phyloP scores from a whole-genome alignment of 2,888 invertebrate genomes.

The Morpho achilles region DNA sequence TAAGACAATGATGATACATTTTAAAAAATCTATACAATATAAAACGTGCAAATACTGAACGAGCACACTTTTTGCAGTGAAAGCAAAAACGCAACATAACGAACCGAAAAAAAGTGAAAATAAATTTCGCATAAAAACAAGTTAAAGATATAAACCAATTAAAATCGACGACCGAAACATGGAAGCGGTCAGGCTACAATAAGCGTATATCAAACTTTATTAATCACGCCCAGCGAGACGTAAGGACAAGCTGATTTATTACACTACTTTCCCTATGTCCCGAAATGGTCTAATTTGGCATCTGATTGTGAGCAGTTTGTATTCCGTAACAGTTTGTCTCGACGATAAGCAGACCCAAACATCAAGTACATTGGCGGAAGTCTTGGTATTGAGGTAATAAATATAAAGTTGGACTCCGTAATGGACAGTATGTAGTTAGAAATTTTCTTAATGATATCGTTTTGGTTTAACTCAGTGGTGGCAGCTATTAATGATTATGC shows the following conservation, averaged over 20 bases:
- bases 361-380: constrained; percentile 18
- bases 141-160: constrained; percentile 34
- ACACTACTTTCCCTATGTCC: constrained; percentile 60
- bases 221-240: constrained; percentile 45
- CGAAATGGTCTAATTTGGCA: constrained; percentile 63
- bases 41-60: constrained; percentile 9
- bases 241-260: constrained; percentile 56
- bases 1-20: too few relatives aligned
- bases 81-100: constrained; percentile 25
- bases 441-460: constrained; percentile 10
- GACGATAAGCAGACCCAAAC: not conserved
- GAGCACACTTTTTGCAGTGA: constrained; percentile 20
- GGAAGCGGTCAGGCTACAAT: constrained; percentile 30
- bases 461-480: constrained; percentile 6
- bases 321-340: not conserved
- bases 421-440: constrained; percentile 11
- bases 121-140: constrained; percentile 29
- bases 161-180: constrained; percentile 30
- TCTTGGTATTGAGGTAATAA: not conserved
- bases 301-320: constrained; percentile 34
- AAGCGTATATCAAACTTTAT: constrained; percentile 34
- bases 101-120: constrained; percentile 33
- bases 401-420: constrained; percentile 10
- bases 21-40: not conserved
- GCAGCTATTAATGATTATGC: constrained; percentile 30